Percentiles rank a stretch among this genome's conserved stretches.
These are phyloP conservation scores for Trichosurus vulpecula DNA, from an alignment of 2,797 vertebrate genomes.

Conservation along the genomic window DNA sequence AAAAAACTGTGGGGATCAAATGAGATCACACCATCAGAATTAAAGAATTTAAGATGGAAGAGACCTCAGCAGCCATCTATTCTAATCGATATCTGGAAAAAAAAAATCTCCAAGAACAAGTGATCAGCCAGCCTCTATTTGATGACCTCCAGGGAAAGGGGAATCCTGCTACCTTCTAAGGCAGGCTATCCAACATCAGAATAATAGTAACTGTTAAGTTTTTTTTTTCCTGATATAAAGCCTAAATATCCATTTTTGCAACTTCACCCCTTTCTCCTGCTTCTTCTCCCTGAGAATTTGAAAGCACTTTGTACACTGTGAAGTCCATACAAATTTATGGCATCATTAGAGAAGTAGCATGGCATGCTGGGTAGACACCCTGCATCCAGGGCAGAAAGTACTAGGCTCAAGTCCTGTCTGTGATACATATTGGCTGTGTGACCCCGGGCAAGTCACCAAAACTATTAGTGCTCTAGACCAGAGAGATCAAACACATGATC, in stretches of 20 bases:
- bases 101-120: not conserved
- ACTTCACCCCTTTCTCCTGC: not conserved
- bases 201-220: not conserved
- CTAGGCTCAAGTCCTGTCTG: not conserved
- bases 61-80: not conserved
- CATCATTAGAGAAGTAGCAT: not conserved
- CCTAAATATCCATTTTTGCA: not conserved
- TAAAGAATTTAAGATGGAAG: not conserved
- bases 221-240: not conserved
- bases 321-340: not conserved
- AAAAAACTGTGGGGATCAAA: not conserved
- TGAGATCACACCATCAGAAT: not conserved
- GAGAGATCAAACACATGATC: not conserved
- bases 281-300: not conserved
- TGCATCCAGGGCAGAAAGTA: not conserved
- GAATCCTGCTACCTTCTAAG: not conserved
- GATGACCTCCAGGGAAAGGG: not conserved
- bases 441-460: not conserved
- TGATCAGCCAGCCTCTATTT: not conserved
- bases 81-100: not conserved
- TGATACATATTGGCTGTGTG: not conserved
- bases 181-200: not conserved
- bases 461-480: not conserved
- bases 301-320: not conserved
- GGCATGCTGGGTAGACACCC: not conserved